Base-by-base conservation (phyloP, 2,113 vertebrate genomes). In the Beaufortia kweichowensis region DNA sequence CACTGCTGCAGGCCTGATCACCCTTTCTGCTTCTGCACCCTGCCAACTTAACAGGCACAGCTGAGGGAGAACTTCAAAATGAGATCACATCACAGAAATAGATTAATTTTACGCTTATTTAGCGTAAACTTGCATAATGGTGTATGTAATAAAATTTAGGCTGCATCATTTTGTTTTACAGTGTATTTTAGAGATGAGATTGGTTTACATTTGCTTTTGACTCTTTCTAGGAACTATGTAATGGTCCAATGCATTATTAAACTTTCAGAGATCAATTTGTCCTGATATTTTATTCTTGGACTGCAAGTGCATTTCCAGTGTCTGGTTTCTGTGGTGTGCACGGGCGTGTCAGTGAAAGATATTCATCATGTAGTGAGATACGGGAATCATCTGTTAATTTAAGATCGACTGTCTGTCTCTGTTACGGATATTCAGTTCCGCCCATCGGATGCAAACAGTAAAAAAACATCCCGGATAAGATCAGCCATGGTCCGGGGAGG, bases 391-490 rank as follows among this genome's bases (percentile, higher is more conserved):
- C 21, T 24, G 19, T 68, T 81, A 73, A 61, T 78, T 62, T 64
- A n/a, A 81, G 64, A 61, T 59, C 31, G 41, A 29, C 55, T 63
- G 50, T 29, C 35, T 64, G 26, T 46, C 67, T 77, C 55, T 1
- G 35, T 57, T 78, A 72, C 57, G 60, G 68, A 57, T 24, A 53
- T 63, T 64, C 60, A 65, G 35, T 65, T 77, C 68, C 79, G 63
- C 29, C 53, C 76, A 63, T 81, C 53, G 24, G 43, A 55, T 72
- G 53, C 53, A 35, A 80, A 76, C 39, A 39, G 50, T 31, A n/a
- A 65, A 53, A n/a, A 57, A 63, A 64, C 5, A 23, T 53, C 31
- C 29, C 67, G 35, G 74, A 77, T 77, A 73, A 55, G 72, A 81
- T 81, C 74, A 60, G 28, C 46, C 48, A 24, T 17, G 1, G 57